Evolutionary conservation across 2,888 invertebrate genomes (phyloP).

Genomic region (Apamea epomidion): DNA sequence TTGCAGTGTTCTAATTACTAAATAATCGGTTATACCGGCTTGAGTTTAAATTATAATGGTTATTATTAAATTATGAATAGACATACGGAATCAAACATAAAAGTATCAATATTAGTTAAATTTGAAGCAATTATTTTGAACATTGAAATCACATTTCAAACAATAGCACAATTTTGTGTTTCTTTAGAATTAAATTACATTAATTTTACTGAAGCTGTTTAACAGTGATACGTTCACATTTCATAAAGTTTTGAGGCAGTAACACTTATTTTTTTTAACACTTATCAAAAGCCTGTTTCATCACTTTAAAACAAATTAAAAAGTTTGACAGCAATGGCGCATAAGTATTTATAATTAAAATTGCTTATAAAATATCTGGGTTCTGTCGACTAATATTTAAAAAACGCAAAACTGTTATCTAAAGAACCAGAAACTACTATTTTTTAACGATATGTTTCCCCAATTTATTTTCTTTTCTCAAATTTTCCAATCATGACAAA

Average conservation of each 20-base stretch:
- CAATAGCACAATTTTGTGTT: not conserved
- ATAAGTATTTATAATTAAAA: not conserved
- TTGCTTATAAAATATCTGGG: not conserved
- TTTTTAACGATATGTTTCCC: not conserved
- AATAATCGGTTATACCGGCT: not conserved
- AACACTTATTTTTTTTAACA: no score
- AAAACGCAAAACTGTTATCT: not conserved
- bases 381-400: no score
- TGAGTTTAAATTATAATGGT: not conserved
- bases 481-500: not conserved
- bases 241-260: not conserved
- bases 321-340: not conserved
- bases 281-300: not conserved
- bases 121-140: slow-evolving; percentile 12
- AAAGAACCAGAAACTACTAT: not conserved
- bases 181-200: not conserved
- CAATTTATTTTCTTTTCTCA: not conserved
- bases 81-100: not conserved
- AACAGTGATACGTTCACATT: not conserved
- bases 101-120: not conserved
- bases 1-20: not conserved
- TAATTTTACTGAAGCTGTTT: not conserved
- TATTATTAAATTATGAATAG: not conserved
- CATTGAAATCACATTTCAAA: not conserved
- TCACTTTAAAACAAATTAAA: not conserved